Evolutionary conservation across 2,113 vertebrate species (phyloP).

Genomic region (Dolichallabes microphthalmus): DNA sequence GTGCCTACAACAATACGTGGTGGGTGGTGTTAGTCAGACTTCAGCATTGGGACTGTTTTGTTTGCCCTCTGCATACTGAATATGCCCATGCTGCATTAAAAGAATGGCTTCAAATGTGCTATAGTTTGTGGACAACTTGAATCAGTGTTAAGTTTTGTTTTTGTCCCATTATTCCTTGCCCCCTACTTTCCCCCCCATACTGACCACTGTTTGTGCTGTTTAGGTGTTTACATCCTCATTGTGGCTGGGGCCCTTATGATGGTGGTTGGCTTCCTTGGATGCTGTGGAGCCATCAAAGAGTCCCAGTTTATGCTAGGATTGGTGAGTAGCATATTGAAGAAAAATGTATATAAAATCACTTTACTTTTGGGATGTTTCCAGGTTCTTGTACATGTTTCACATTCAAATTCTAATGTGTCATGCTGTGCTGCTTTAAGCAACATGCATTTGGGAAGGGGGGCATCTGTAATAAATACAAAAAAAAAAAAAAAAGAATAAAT

Average conservation of each 20-base stretch:
- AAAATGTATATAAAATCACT: too few species aligned
- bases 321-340: slow-evolving; percentile 72
- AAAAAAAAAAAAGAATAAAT: too few species aligned
- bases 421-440: background rate
- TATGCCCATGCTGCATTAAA: background rate
- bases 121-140: too few species aligned
- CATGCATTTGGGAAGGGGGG: background rate
- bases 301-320: slow-evolving; percentile 93
- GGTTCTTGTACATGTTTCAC: background rate
- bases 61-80: slow-evolving; percentile 24
- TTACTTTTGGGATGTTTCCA: background rate
- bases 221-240: slow-evolving; percentile 92
- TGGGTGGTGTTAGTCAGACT: slow-evolving; percentile 33
- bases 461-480: background rate
- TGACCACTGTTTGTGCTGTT: background rate
- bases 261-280: slow-evolving; percentile 94
- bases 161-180: background rate
- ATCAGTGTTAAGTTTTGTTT: background rate
- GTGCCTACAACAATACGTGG: background rate
- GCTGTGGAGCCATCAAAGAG: slow-evolving; percentile 91
- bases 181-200: background rate
- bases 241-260: slow-evolving; percentile 91
- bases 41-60: slow-evolving; percentile 13
- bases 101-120: background rate
- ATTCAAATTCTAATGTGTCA: background rate